Base-by-base conservation (phyloP, 2,888 invertebrate genomes). In the Troilus luridus region DNA sequence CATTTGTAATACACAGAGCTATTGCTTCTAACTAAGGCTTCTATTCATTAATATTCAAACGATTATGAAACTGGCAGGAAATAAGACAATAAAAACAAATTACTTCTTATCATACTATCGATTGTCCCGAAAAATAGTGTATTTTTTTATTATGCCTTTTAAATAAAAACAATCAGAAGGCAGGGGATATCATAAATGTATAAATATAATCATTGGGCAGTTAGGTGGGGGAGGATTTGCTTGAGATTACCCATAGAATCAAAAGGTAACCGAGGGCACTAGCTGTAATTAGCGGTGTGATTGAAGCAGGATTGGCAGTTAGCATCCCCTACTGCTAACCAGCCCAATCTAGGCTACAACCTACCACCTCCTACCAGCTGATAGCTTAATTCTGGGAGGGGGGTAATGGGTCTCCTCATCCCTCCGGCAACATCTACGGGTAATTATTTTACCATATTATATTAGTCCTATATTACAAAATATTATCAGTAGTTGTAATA, bases 301-400 rank as follows among this genome's bases (percentile, higher is more conserved):
- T 85, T 85, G 85, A 85, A 85, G 85, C 85, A 54, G 56, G 56
- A 85, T 85, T 85, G 85, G n/a, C 85, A 85, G 85, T 85, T 85
- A 85, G 56, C 56, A 41, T 56, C 11, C 56, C 56, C 56, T n/a
- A n/a, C 17, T 56, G n/a, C 56, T 85, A 85, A 85, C 85, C 85
- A 85, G 85, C 85, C 85, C 56, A 85, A 85, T 85, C 85, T 85
- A 56, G 85, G 21, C 85, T 41, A 58, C 56, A 85, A 85, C 85
- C 85, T 56, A 85, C n/a, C 72, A n/a, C n/a, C 0, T 41, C 41
- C n/a, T 0, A 6, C 81, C 19, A 56, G 85, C 21, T 85, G 85
- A 85, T 85, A 85, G 85, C 21, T 85, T 85, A 85, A 85, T 85
- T 54, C 56, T 58, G 9, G 12, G 11, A 54, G 41, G 81, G 56